Conservation (phyloP, 2,797 vertebrate genomes). For the Carduelis carduelis region DNA sequence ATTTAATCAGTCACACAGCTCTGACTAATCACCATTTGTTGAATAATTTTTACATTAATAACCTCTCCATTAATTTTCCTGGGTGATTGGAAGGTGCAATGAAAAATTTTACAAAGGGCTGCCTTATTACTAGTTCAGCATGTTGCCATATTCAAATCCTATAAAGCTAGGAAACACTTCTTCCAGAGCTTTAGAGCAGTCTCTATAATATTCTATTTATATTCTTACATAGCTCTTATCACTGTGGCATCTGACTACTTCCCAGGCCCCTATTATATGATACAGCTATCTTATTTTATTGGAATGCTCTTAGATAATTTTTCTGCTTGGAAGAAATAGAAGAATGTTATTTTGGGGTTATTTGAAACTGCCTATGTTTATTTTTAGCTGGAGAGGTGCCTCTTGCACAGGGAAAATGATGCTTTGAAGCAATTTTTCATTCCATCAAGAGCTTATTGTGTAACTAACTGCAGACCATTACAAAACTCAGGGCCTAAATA, state of each 20-base stretch:
- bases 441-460: neutral
- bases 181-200: neutral
- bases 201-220: neutral
- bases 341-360: neutral
- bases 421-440: constrained; percentile 8
- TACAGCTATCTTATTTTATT: neutral
- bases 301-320: neutral
- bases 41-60: neutral
- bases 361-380: constrained; percentile 8
- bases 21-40: neutral
- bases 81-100: neutral
- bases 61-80: neutral
- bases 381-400: constrained; percentile 27
- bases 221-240: neutral
- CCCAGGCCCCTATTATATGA: neutral
- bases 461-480: neutral
- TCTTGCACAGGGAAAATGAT: neutral
- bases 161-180: neutral
- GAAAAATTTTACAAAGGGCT: neutral
- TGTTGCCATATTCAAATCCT: neutral
- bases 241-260: neutral
- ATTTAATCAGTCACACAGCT: neutral
- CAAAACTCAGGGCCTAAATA: neutral
- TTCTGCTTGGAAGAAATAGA: neutral
- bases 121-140: neutral